Conservation (phyloP, 2,113 vertebrate species). For the Channa maculata region DNA sequence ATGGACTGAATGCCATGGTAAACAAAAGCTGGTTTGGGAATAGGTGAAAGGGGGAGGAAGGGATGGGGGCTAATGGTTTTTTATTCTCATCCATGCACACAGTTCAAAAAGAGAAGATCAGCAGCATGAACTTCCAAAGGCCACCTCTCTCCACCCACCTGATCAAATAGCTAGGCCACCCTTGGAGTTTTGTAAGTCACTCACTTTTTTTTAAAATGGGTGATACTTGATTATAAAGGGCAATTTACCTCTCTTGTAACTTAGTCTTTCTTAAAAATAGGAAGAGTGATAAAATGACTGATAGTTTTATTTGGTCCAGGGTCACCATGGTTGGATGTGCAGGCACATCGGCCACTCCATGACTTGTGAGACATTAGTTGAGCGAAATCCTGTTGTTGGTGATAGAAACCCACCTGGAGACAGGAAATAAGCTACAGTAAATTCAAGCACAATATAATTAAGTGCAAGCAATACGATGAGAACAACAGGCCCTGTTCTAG, state of each 20-base stretch:
- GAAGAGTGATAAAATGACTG: background rate
- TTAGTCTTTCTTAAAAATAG: conserved; percentile 1
- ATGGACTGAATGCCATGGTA: conserved; percentile 55
- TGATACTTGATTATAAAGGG: background rate
- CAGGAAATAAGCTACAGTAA: conserved; percentile 50
- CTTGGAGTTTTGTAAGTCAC: conserved; percentile 56
- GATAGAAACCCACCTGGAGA: conserved; percentile 36
- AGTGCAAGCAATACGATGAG: conserved; percentile 59
- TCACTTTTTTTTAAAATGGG: conserved; percentile 35
- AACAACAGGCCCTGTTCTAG: conserved; percentile 71
- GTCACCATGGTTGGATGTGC: conserved; percentile 3
- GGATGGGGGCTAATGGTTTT: conserved; percentile 11
- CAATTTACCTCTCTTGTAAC: background rate
- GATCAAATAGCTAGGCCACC: conserved; percentile 58
- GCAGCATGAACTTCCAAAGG: conserved; percentile 8
- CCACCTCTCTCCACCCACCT: conserved; percentile 12
- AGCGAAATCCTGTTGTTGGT: conserved; percentile 20
- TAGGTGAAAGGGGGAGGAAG: conserved; percentile 1
- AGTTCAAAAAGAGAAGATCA: background rate
- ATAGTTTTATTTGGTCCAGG: conserved; percentile 1
- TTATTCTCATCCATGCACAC: conserved; percentile 29
- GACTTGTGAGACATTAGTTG: conserved; percentile 37
- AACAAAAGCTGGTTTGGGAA: conserved; percentile 61
- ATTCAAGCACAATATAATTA: conserved; percentile 64
- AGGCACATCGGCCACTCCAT: conserved; percentile 1